phyloP scores from a whole-genome alignment of 2,888 invertebrate species.

The Protodeltote pygarga region DNA sequence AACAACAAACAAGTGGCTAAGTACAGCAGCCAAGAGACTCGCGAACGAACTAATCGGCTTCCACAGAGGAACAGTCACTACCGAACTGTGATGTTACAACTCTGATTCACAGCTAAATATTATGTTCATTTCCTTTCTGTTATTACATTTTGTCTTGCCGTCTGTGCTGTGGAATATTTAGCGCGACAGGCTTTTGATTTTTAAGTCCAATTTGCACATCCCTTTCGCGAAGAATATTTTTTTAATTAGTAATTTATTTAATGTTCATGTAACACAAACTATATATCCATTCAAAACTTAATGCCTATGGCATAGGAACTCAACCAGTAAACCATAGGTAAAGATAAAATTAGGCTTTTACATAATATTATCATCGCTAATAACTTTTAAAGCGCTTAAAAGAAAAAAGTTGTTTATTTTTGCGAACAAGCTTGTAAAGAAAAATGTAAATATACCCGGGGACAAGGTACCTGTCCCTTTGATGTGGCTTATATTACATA shows the following conservation, averaged over 20 bases:
- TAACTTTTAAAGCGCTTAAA: not conserved
- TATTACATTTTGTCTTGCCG: constrained; percentile 16
- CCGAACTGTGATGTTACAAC: constrained; percentile 55
- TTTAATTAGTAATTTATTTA: no score
- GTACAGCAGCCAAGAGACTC: constrained; percentile 70
- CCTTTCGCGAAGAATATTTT: no score
- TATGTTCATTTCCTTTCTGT: constrained; percentile 41
- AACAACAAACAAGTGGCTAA: constrained; percentile 84
- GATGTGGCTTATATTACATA: constrained; percentile 19
- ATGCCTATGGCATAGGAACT: no score
- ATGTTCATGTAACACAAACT: no score
- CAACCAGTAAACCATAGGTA: no score
- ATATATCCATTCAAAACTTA: no score
- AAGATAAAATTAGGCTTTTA: no score
- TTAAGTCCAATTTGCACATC: no score
- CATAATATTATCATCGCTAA: constrained; percentile 4
- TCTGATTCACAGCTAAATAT: constrained; percentile 55
- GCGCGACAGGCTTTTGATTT: no score
- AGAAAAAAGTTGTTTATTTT: constrained; percentile 1
- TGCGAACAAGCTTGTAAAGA: constrained; percentile 3
- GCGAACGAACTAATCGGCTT: constrained; percentile 82
- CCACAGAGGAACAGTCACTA: constrained; percentile 52
- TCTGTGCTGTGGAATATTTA: no score
- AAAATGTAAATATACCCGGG: constrained; percentile 23
- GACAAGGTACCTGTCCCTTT: constrained; percentile 21